phyloP scores from a whole-genome alignment of 2,888 invertebrate species.

The Idaea aversata region DNA sequence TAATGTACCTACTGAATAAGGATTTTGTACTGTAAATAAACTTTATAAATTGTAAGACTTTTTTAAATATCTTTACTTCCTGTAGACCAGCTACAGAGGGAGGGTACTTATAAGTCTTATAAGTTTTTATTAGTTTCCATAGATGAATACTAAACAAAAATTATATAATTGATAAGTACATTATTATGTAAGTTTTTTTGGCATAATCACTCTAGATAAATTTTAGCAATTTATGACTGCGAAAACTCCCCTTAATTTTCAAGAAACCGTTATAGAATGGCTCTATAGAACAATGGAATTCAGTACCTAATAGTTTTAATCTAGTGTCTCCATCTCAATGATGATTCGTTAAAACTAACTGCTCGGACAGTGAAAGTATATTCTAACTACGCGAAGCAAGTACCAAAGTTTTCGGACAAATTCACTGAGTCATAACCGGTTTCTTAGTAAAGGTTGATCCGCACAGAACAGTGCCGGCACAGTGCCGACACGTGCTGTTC shows the following conservation, averaged over 20 bases:
- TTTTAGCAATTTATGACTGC: too few relatives aligned
- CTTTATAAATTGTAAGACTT: background rate
- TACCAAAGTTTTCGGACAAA: background rate
- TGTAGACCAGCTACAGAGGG: background rate
- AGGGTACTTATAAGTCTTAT: too few relatives aligned
- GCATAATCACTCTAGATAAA: too few relatives aligned
- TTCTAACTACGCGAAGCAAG: background rate
- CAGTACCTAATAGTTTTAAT: background rate
- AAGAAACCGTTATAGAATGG: background rate
- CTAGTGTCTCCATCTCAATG: background rate
- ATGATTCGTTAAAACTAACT: background rate
- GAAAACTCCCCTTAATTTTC: background rate
- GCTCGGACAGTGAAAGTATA: background rate
- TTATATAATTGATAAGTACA: too few relatives aligned
- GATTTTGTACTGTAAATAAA: constrained; percentile 5
- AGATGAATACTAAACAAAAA: too few relatives aligned
- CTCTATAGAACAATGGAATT: background rate
- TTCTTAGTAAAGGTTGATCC: background rate
- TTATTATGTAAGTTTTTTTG: too few relatives aligned
- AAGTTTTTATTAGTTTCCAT: too few relatives aligned
- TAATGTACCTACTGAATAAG: constrained; percentile 14
- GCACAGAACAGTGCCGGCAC: too few relatives aligned
- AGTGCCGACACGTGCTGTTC: too few relatives aligned
- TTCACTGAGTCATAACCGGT: background rate
- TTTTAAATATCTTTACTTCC: background rate